Conservation (phyloP, 2,797 vertebrate genomes). For the Diglossa cyanea region DNA sequence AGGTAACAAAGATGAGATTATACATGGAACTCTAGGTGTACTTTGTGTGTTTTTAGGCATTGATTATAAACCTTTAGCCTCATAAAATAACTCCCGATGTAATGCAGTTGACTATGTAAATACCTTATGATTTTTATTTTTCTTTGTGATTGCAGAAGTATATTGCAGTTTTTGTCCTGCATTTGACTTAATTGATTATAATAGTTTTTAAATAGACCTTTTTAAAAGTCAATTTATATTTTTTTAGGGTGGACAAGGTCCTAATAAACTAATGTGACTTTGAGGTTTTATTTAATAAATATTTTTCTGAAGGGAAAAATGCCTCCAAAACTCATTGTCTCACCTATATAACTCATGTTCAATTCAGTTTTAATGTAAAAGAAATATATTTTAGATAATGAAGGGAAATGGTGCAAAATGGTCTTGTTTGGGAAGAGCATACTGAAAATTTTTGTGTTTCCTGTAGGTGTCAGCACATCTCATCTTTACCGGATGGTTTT, state of each 20-base stretch:
- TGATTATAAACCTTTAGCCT: background rate
- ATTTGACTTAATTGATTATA: background rate
- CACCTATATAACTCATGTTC: background rate
- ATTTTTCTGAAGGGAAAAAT: background rate
- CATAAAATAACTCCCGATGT: background rate
- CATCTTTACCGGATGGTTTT: constrained; percentile 82
- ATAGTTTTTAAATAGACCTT: background rate
- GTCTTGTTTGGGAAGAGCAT: background rate
- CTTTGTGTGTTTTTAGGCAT: background rate
- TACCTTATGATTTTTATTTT: background rate
- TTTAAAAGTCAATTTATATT: background rate
- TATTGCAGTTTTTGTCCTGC: background rate
- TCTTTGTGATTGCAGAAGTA: background rate
- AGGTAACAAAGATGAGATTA: background rate
- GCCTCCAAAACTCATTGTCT: background rate
- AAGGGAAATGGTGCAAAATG: background rate
- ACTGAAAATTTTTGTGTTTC: background rate
- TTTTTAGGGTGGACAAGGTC: background rate
- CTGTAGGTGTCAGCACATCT: constrained; percentile 80
- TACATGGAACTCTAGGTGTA: background rate
- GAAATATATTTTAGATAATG: background rate
- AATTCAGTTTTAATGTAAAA: background rate
- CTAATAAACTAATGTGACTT: background rate
- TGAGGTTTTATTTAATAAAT: background rate
- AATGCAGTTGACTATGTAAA: background rate